phyloP scores from a whole-genome alignment of 2,113 vertebrate species.

The Potamarius usumacintae region DNA sequence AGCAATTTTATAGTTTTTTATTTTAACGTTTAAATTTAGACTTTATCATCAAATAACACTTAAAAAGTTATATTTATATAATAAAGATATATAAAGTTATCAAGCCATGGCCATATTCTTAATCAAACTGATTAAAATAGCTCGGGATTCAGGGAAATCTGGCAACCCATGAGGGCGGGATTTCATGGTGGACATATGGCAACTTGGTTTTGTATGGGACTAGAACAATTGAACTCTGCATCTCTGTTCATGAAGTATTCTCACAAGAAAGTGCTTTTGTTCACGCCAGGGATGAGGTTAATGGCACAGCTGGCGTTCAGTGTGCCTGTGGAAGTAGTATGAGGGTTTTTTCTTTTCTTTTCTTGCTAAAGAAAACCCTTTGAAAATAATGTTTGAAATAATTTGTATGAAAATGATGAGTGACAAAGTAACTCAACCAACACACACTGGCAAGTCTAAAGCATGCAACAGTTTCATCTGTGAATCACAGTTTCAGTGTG shows the following conservation, averaged over 20 bases:
- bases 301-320: conserved; percentile 49
- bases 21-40: too few relatives aligned
- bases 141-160: not conserved
- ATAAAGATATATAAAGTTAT: too few relatives aligned
- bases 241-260: conserved; percentile 42
- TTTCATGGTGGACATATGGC: conserved; percentile 54
- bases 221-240: conserved; percentile 51
- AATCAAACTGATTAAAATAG: not conserved
- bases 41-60: too few relatives aligned
- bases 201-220: conserved; percentile 43
- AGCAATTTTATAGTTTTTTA: too few relatives aligned
- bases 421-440: not conserved
- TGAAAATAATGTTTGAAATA: not conserved
- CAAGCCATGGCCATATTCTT: not conserved
- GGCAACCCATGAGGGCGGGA: conserved; percentile 38
- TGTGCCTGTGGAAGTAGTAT: conserved; percentile 13
- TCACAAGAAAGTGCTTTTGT: conserved; percentile 52
- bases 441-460: not conserved
- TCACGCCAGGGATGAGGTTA: conserved; percentile 43
- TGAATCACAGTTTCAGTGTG: not conserved
- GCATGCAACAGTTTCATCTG: not conserved
- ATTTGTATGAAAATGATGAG: conserved; percentile 7
- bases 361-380: not conserved
- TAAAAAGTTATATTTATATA: too few relatives aligned
- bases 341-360: not conserved